Conservation (phyloP, 2,888 invertebrate genomes). For the Thymelicus lineola region DNA sequence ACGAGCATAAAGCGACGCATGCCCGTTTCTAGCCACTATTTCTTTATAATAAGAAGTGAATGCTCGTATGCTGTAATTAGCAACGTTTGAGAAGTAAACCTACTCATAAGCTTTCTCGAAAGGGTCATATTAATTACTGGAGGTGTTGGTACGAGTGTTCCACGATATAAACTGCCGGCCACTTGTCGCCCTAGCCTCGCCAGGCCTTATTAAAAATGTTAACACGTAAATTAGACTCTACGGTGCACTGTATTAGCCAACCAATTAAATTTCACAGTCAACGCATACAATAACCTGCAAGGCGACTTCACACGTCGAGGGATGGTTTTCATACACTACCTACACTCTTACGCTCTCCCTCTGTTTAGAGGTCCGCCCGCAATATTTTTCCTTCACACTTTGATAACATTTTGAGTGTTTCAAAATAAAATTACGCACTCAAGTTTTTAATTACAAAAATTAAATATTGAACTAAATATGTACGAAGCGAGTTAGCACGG, state of each 20-base stretch:
- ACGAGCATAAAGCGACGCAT: slow-evolving; percentile 14
- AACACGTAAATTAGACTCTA: slow-evolving; percentile 82
- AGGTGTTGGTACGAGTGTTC: slow-evolving; percentile 75
- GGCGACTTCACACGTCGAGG: slow-evolving; percentile 59
- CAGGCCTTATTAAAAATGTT: slow-evolving; percentile 83
- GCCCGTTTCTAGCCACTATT: slow-evolving; percentile 40
- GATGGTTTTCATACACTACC: slow-evolving; percentile 54
- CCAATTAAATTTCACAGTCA: slow-evolving; percentile 81
- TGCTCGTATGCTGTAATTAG: slow-evolving; percentile 77
- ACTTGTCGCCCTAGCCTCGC: slow-evolving; percentile 80
- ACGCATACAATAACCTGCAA: slow-evolving; percentile 64
- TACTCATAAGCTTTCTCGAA: slow-evolving; percentile 84
- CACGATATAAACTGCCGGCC: slow-evolving; percentile 79
- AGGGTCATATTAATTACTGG: slow-evolving; percentile 82
- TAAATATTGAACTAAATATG: slow-evolving; percentile 69
- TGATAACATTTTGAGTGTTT: slow-evolving; percentile 59
- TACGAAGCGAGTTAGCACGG: slow-evolving; percentile 65
- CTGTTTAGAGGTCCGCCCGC: slow-evolving; percentile 51
- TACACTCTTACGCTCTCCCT: slow-evolving; percentile 51
- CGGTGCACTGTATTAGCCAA: slow-evolving; percentile 77
- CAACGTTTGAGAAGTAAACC: slow-evolving; percentile 80
- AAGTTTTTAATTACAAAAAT: slow-evolving; percentile 68
- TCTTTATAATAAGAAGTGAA: slow-evolving; percentile 53
- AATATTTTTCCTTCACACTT: slow-evolving; percentile 58
- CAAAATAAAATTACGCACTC: slow-evolving; percentile 58